Evolutionary conservation across 2,113 vertebrate genomes (phyloP).

Genomic region (Cyanistes caeruleus): DNA sequence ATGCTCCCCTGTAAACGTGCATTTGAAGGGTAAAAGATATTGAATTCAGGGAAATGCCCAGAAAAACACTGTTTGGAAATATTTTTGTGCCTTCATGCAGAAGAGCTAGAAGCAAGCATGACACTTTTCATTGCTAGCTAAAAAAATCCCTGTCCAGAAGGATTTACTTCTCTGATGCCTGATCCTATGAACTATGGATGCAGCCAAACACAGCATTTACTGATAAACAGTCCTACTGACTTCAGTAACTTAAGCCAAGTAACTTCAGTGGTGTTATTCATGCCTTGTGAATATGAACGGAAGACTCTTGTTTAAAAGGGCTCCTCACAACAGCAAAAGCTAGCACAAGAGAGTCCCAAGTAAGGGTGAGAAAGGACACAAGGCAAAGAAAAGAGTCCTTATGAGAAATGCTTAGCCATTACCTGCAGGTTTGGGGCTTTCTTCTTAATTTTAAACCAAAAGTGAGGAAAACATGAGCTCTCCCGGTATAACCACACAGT

Average conservation of each 20-base stretch:
- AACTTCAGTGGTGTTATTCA: conserved; percentile 63
- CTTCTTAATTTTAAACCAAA: not conserved
- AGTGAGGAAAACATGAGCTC: not conserved
- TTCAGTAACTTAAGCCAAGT: conserved; percentile 55
- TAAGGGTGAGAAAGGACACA: not conserved
- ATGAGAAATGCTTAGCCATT: not conserved
- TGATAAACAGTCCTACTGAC: conserved; percentile 45
- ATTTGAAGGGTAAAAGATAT: not conserved
- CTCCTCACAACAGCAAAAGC: conserved; percentile 27
- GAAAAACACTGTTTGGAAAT: not conserved
- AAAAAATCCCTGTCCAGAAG: conserved; percentile 38
- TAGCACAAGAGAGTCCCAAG: conserved; percentile 25
- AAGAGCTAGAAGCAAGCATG: not conserved
- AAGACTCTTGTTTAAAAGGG: conserved; percentile 51
- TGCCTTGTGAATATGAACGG: conserved; percentile 49
- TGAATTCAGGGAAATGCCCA: not conserved
- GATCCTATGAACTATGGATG: not conserved
- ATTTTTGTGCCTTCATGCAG: not conserved
- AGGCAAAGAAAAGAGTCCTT: conserved; percentile 9
- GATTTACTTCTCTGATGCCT: not conserved
- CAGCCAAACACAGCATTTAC: conserved; percentile 52
- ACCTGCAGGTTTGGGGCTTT: not conserved
- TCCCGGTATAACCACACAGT: not conserved
- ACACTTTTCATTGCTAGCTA: not conserved
- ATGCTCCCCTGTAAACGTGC: not conserved